Evolutionary conservation across 2,888 invertebrate genomes (phyloP), one percentile per base, ranked within the genome.

Genomic region (Agrochola litura): DNA sequence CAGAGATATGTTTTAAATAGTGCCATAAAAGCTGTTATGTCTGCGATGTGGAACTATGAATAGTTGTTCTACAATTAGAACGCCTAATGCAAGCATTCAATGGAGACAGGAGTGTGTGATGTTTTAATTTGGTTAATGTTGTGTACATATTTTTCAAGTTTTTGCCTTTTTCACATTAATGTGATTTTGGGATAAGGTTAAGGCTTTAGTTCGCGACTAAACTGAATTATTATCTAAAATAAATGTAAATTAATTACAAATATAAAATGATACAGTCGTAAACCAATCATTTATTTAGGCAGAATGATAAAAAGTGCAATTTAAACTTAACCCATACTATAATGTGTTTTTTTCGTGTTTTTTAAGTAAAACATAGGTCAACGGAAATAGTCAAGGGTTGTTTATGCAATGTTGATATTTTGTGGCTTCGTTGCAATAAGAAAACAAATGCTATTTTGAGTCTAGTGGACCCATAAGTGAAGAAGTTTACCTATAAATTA

Each of bases 1-100:
- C 64, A 54, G 4, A 69, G 73, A 84, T 83, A 73, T 37, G 81
- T 69, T 84, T 80, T 77, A 69, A 83, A 85, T 81, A 76, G 70
- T 73, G 73, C 64, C 49, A 76, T 84, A 72, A 84, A 76, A 73
- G 41, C 52, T 81, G 65, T 80, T 61, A 76, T 56, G 63, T 67
- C 41, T 69, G 52, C 30, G 16, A 71, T 43, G 70, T 73, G 60
- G 30, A 43, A 73, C 41, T 56, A 65, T 71, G 43, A 84, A 22
- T 73, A 30, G 54, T 71, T 49, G 43, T 56, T 60, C 56, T 25
- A 46, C 10, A 63, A 52, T 19, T 16, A 19, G 52, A 52, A 52
- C 52, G 8, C 52, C 8, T 2, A 52, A 52, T 22, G 19, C 19
- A 8, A 54, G 25, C 66, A 41, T 63, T 65, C 63, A 1, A 46